Evolutionary conservation across 2,113 vertebrate species (phyloP), one percentile per base, ranked within the genome.

Genomic region (Ascaphus truei): DNA sequence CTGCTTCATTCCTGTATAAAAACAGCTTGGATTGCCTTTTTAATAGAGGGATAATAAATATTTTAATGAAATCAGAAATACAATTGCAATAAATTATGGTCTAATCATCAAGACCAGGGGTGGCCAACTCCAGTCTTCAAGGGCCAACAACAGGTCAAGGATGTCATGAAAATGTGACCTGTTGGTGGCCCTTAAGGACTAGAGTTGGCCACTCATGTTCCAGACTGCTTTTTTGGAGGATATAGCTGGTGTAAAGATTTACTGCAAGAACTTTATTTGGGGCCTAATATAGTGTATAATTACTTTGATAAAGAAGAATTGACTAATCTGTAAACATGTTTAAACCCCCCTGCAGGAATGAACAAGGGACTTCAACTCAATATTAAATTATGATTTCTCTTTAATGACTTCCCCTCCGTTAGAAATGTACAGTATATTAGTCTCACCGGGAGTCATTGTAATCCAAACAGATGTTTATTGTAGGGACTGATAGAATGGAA

Each of bases 241-340:
- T 47, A 27, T 4, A 45, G 43, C n/a, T 69, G 66, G 66, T 69
- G 66, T 45, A 39, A 59, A 41, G 20, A 68, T 58, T 68, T 59
- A 58, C 55, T 47, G 13, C 47, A 23, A 22, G 26, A 51, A 45
- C 30, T 59, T 29, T 59, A 50, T 60, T 55, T 50, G 26, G 30
- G 51, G 31, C 56, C 18, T 59, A 60, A 69, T 69, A 60, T 51
- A 59, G 43, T 69, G 8, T 48, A 60, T 60, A 69, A 69, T 69
- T 68, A 69, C 31, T 41, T 60, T 60, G 56, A 69, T 69, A 68
- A 60, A 69, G 31, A 58, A 48, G 53, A 69, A 60, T 51, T 57
- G 37, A 69, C 43, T 69, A 69, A 69, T 60, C 43, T 51, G 55
- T 69, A 69, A 60, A 69, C 66, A 69, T 33, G 30, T 15, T 50